Evolutionary conservation across 2,888 invertebrate species (phyloP).

Genomic region (Hirtodrosophila cameraria): DNA sequence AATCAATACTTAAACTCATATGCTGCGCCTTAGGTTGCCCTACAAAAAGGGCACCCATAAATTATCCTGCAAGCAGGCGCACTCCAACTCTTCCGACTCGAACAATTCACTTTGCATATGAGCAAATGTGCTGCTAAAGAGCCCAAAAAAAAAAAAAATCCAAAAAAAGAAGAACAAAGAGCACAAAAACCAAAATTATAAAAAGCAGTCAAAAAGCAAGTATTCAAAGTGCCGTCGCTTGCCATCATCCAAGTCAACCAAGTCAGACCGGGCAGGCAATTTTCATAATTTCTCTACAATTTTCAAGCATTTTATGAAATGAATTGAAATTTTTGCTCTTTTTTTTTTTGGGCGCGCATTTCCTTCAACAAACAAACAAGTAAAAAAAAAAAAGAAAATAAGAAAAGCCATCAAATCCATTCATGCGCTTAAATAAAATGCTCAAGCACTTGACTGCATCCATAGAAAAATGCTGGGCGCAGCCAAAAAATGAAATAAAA

Average conservation of each 20-base stretch:
- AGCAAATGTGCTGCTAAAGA: constrained; percentile 70
- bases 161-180: constrained; percentile 23
- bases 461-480: constrained; percentile 67
- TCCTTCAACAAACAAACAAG: constrained; percentile 42
- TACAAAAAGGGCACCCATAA: constrained; percentile 22
- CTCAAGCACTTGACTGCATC: constrained; percentile 83
- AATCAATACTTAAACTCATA: constrained; percentile 1
- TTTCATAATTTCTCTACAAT: constrained; percentile 82
- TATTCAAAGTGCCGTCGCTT: constrained; percentile 64
- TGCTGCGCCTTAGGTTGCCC: constrained; percentile 4
- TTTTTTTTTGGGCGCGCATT: constrained; percentile 52
- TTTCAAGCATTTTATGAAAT: constrained; percentile 79
- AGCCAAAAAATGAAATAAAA: constrained; percentile 50
- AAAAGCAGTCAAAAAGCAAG: constrained; percentile 67
- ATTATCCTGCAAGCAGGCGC: constrained; percentile 46
- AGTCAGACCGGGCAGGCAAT: constrained; percentile 48
- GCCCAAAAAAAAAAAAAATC: constrained; percentile 37
- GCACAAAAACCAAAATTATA: constrained; percentile 61
- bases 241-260: constrained; percentile 21
- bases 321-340: constrained; percentile 75
- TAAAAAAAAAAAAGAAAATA: constrained; percentile 26
- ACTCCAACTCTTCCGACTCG: constrained; percentile 23
- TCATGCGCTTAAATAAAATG: constrained; percentile 82
- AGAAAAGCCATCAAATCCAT: constrained; percentile 80
- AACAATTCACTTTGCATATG: constrained; percentile 77